These are phyloP conservation scores for Crenichthys baileyi DNA, from an alignment of 2,797 vertebrate genomes.

Conservation along the genomic window DNA sequence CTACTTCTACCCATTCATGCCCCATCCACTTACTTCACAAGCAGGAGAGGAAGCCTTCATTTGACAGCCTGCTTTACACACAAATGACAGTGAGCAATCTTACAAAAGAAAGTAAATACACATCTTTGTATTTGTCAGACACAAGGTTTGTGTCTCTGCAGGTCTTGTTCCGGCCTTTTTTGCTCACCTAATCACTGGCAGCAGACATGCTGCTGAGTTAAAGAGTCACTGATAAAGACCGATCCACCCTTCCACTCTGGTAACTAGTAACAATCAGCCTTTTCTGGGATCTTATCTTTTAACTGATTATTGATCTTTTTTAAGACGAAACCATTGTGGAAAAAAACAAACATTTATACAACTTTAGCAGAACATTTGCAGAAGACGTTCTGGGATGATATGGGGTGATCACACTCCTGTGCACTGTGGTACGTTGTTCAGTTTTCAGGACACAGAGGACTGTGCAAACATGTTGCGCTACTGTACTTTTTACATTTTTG, in stretches of 20 bases:
- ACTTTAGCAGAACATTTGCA: neutral
- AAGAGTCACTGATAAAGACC: slow-evolving; percentile 6
- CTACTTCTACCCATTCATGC: slow-evolving; percentile 8
- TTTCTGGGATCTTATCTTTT: neutral
- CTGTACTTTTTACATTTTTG: neutral
- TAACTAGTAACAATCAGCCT: neutral
- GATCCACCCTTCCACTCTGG: slow-evolving; percentile 5
- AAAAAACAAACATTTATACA: neutral
- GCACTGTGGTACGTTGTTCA: neutral
- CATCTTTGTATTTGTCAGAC: neutral
- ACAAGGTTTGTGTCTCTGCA: slow-evolving; percentile 1
- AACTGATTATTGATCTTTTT: slow-evolving; percentile 13
- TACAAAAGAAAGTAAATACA: neutral
- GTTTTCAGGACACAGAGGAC: neutral
- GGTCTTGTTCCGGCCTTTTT: slow-evolving; percentile 1
- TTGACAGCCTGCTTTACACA: neutral
- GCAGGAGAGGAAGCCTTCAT: neutral
- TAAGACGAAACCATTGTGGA: neutral
- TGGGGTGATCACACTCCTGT: neutral
- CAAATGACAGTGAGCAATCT: neutral
- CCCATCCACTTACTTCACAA: neutral
- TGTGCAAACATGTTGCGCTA: neutral
- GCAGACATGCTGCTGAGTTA: slow-evolving; percentile 18
- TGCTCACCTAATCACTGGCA: neutral
- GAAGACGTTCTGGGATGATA: neutral